Base-by-base conservation (phyloP, 2,113 vertebrate genomes). In the Chaetodon trifascialis region DNA sequence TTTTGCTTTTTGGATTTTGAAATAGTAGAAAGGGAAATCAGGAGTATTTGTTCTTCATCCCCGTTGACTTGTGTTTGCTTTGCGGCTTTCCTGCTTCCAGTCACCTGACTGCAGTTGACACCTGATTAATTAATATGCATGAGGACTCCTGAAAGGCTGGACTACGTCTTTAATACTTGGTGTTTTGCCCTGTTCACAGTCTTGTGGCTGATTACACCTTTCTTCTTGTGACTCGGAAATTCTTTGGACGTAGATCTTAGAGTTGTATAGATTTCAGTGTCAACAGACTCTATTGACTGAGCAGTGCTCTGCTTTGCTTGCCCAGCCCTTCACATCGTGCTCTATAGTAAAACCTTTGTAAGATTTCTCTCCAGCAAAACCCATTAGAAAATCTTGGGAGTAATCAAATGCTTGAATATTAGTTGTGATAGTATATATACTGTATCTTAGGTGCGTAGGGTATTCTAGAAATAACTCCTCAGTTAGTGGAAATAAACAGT, bases 121-220 rank as follows among this genome's bases (percentile, higher is more conserved):
- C 1, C 42, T 49, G 14, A 54, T 81, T 76, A 49, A 65, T 40
- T 40, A 7, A 40, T 60, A 67, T 63, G 25, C 4, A 30, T 63
- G 21, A 76, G 38, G 8, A 30, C 64, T 54, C 34, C n/a, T 60
- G n/a, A 72, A 25, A 75, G 5, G 19, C 30, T 72, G 19, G 64
- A 74, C 11, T 54, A 3, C 11, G 6, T 76, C 52, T 55, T 0
- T 70, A 34, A 54, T 77, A 51, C 60, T 38, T 30, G 11, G 7
- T 67, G 46, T 79, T 75, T 72, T 54, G 21, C 40, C 46, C 44
- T n/a, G 60, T 75, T 62, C 19, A 21, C 7, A 19, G 62, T 73
- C 30, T 10, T 30, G 30, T 30, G 30, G 21, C 25, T 60, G 56
- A 80, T 65, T 52, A 55, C 30, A 38, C 11, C 25, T 12, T 46